A percentile compares a stretch with the other conserved stretches of the same genome.
Evolutionary conservation across 2,113 vertebrate species (phyloP).

Genomic region (Rousettus leschenaultii): DNA sequence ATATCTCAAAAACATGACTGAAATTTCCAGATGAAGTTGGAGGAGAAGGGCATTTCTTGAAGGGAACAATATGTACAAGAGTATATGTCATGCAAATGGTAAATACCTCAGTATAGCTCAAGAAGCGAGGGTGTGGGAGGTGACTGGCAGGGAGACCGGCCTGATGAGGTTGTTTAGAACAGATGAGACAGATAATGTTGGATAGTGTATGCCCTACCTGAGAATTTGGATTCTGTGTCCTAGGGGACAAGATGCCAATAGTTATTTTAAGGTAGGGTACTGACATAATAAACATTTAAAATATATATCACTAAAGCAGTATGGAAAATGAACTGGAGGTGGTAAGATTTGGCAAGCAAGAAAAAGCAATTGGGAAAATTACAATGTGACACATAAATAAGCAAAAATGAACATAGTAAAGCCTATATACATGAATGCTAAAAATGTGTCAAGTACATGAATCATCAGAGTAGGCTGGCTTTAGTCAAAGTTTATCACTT

Average conservation of each 20-base stretch:
- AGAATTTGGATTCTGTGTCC: neutral
- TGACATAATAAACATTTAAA: neutral
- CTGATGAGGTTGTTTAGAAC: neutral
- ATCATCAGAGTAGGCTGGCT: neutral
- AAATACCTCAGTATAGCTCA: neutral
- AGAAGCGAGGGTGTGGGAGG: neutral
- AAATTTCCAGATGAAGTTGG: neutral
- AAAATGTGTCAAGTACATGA: neutral
- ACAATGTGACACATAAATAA: neutral
- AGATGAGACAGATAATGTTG: neutral
- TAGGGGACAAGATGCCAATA: neutral
- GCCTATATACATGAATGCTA: neutral
- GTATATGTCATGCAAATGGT: neutral
- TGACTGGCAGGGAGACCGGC: neutral
- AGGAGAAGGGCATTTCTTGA: neutral
- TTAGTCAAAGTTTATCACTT: neutral
- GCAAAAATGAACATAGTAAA: conserved; percentile 7
- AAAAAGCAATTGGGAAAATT: neutral
- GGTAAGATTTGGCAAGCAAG: neutral
- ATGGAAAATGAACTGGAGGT: neutral
- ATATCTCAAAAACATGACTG: neutral
- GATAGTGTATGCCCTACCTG: neutral
- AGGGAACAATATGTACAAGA: neutral
- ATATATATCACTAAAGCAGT: neutral
- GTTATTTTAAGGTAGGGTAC: neutral